Base-by-base conservation (phyloP, 2,113 vertebrate species). In the Phrynocephalus versicolor region DNA sequence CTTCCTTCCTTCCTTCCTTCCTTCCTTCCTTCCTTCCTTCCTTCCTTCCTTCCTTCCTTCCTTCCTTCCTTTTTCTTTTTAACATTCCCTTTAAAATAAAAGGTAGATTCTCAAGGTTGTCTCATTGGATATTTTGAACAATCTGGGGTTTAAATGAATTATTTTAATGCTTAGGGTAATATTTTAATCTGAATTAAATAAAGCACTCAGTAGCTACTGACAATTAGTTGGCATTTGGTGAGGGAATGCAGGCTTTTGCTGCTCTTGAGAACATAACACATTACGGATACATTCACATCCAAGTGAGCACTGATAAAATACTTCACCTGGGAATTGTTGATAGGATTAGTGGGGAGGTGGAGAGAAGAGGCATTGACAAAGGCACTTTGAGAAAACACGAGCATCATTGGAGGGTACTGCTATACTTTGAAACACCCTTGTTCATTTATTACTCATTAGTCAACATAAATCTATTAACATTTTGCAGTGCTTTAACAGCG, bases 261-360 rank as follows among this genome's bases (percentile, higher is more conserved):
- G 85, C 91, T 93, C 85, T 94, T 90, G 39, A 90, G 91, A 91
- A 87, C 92, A 91, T n/a, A 74, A 79, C 35, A 88, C 92, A 93
- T 94, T 93, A 92, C 91, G 89, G 88, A 94, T 4, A 57, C 91
- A 92, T 94, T 65, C 88, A 92, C 84, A 91, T 94, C 90, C 87
- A 72, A 90, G 70, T 89, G 94, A 92, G 91, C 79, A 74, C 90
- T 93, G 92, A 93, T 95, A 94, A 94, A 93, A 91, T 91, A 57
- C 35, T 83, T 65, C 60, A 94, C 93, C 89, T 92, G 93, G 92
- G 94, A 93, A 90, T 90, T 88, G 79, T 92, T 85, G 94, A 93
- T 92, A 85, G 85, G 88, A 93, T 92, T 94, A 92, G 65, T 91
- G 90, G 91, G 82, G n/a, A 64, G 23, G 65, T 89, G 90, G 86